Evolutionary conservation across 2,113 vertebrate genomes (phyloP), one percentile per base, ranked within the genome.

Genomic region (Oxygymnocypris stewartii): DNA sequence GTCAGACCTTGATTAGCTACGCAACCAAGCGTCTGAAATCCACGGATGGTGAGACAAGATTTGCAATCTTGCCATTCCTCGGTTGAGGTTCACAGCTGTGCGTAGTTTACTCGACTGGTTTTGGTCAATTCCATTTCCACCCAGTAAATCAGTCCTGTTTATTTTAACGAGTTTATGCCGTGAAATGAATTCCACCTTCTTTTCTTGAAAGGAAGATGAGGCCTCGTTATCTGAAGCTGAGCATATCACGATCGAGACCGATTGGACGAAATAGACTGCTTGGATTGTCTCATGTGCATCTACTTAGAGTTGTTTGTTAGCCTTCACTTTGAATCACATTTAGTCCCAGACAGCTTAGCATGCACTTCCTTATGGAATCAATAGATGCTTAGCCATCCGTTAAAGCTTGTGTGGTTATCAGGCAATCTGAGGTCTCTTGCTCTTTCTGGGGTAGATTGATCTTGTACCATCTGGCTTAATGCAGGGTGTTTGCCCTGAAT

Each of bases 271-370:
- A 79, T 79, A 20, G 54, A 79, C 49, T 37, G 35, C 7, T n/a
- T 65, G 20, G 40, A 31, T 61, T 0, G 59, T 28, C 13, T 80
- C 37, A 57, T 69, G 40, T 69, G 63, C 61, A 49, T 82, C 69
- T 67, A 69, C 80, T 65, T 69, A n/a, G 78, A 82, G 81, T 71
- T 37, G 44, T 71, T 83, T 69, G 65, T 83, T 71, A 83, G 65
- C 57, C 4, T 61, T 83, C 37, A 31, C 37, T 78, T 71, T 83
- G 65, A 69, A 69, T 35, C 81, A 8, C 31, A 4, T 25, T 83
- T 67, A 23, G 40, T 82, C 44, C 42, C 63, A 82, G 80, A 82
- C 80, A 82, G 80, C 63, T 71, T 71, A 35, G 59, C 6, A 59
- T 40, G 54, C 16, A 40, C 63, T 79, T 67, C 85, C 61, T 83